Base-by-base conservation (phyloP, 53 echinoderm and acorn worm species). In the Echinometra lucunter region DNA sequence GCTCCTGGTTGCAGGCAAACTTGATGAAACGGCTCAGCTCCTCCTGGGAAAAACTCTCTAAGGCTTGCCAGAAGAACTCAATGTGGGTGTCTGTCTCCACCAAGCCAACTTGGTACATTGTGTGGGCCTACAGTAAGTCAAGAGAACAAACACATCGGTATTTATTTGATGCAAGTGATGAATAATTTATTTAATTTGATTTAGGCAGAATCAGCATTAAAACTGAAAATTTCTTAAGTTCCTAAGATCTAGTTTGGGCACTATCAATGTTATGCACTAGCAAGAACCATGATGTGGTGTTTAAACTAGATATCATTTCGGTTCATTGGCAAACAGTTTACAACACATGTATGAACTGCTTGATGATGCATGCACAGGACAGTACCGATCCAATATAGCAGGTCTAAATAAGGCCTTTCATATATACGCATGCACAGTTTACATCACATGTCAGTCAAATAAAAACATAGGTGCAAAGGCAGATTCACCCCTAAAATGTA, bases 1-100 rank as follows among this genome's bases (percentile, higher is more conserved):
- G 96, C 37, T 98, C 96, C 94, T 98, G 98, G 74, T 98, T 98
- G 49, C 98, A 98, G 72, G 98, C 98, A 97, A 98, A 98, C 97
- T 98, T 98, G 95, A 98, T 97, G 95, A 98, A 98, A 90, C 96
- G 96, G 66, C 97, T 95, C n/a, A 98, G 93, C 74, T 98, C 97
- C 35, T 96, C 98, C 93, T 98, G 98, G 81, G 98, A 98, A 94
- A 98, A 98, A 57, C 95, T 94, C 88, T 98, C 98, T 87, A 98
- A 85, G 83, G 98, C 96, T 12, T 96, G 94, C 98, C 98, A 98
- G 98, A 98, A 98, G 91, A 94, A 98, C 94, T 98, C 96, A 34
- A 98, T 98, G 95, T 98, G 98, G 70, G 97, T 95, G 95, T 98
- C 97, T 21, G 98, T 98, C 95, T 98, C 98, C 34, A 97, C 96